Percentiles rank a stretch among this genome's conserved stretches.
Evolutionary conservation across 2,797 vertebrate genomes (phyloP).

Genomic region (Melanogrammus aeglefinus): DNA sequence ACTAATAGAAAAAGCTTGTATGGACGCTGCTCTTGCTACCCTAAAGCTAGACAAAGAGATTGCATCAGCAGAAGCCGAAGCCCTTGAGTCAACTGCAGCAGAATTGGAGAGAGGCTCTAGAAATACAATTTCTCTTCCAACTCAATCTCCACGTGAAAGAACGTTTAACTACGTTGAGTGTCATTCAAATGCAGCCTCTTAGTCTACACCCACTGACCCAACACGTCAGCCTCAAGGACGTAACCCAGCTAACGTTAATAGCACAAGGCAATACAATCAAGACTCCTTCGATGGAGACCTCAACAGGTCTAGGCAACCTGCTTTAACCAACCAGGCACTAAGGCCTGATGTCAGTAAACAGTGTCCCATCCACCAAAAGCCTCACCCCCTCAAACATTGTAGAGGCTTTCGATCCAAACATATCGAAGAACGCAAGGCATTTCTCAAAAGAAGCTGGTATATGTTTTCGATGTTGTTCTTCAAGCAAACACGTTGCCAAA

Average conservation of each 20-base stretch:
- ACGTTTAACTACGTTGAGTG: background rate
- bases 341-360: too few species aligned
- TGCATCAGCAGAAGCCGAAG: background rate
- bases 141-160: background rate
- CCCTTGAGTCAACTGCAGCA: background rate
- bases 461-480: too few species aligned
- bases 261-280: too few species aligned
- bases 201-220: background rate
- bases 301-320: too few species aligned
- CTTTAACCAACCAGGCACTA: too few species aligned
- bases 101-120: background rate
- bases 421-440: too few species aligned
- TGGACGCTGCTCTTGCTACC: background rate
- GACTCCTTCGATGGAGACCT: too few species aligned
- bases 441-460: too few species aligned
- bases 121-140: background rate
- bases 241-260: background rate
- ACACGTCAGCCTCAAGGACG: background rate
- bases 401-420: too few species aligned
- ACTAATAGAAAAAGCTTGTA: background rate
- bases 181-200: background rate
- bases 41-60: background rate
- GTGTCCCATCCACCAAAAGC: too few species aligned
- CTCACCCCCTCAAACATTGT: too few species aligned
- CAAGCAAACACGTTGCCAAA: too few species aligned